phyloP scores from a whole-genome alignment of 2,113 vertebrate genomes.

The Saguinus midas region DNA sequence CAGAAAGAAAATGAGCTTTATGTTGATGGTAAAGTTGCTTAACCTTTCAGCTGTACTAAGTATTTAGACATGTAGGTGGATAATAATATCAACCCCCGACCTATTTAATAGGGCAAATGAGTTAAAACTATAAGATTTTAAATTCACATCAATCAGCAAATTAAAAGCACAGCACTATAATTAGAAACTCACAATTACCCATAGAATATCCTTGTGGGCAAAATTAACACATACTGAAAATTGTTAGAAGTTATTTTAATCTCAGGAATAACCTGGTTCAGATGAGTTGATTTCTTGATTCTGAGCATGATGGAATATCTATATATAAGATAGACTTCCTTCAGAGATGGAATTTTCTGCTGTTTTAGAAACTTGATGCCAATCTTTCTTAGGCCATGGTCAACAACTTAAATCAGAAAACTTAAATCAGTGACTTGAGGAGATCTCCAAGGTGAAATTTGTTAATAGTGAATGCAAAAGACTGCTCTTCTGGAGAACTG shows the following conservation, averaged over 20 bases:
- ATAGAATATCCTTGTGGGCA: constrained; percentile 65
- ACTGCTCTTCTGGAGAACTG: background rate
- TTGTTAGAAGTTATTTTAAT: constrained; percentile 56
- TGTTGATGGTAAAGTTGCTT: constrained; percentile 47
- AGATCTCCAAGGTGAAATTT: background rate
- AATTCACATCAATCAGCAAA: constrained; percentile 70
- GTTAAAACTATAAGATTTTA: constrained; percentile 67
- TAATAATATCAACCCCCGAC: constrained; percentile 59
- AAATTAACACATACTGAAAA: constrained; percentile 56
- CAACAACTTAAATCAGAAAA: constrained; percentile 8
- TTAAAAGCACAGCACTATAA: constrained; percentile 59
- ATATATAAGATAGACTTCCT: background rate
- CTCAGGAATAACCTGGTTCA: constrained; percentile 46
- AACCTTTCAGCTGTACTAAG: constrained; percentile 50
- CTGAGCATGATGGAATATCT: background rate
- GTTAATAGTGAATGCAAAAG: background rate
- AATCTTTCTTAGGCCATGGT: background rate
- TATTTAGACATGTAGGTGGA: constrained; percentile 63
- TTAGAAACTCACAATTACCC: constrained; percentile 62
- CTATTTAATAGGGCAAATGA: constrained; percentile 66
- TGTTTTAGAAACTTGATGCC: constrained; percentile 8
- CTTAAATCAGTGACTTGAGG: background rate
- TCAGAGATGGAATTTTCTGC: background rate
- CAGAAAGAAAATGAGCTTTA: constrained; percentile 8
- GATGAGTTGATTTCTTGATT: constrained; percentile 56